These are phyloP conservation scores for Natrix natrix DNA, from an alignment of 2,797 vertebrate genomes.

Conservation along the genomic window DNA sequence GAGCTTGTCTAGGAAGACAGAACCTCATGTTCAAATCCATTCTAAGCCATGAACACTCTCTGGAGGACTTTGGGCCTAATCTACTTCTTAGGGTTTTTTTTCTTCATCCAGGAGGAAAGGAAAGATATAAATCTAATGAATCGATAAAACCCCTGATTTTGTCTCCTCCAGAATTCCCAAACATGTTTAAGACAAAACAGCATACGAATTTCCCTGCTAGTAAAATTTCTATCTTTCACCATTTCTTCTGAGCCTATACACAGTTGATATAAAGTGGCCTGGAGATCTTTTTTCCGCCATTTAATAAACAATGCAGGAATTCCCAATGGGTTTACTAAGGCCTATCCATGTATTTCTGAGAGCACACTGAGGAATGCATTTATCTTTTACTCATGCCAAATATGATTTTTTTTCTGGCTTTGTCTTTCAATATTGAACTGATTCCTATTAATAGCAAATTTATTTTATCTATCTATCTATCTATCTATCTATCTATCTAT, in stretches of 20 bases:
- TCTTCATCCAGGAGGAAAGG: not conserved
- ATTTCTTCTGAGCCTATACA: slow-evolving; percentile 28
- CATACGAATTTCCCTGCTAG: slow-evolving; percentile 42
- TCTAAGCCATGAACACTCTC: not conserved
- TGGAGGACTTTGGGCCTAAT: not conserved
- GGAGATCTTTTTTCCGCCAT: not conserved
- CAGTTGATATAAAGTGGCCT: slow-evolving; percentile 22
- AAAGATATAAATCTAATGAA: not conserved
- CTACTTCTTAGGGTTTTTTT: not conserved
- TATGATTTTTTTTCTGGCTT: slow-evolving; percentile 34
- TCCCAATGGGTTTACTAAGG: not conserved
- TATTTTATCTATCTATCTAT: slow-evolving; percentile 9
- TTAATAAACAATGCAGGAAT: slow-evolving; percentile 40
- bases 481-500: not conserved
- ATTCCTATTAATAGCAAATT: slow-evolving; percentile 35
- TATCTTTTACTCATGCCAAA: slow-evolving; percentile 22
- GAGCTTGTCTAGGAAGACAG: not conserved
- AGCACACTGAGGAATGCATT: not conserved
- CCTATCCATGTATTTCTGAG: slow-evolving; percentile 2
- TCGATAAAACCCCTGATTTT: slow-evolving; percentile 24
- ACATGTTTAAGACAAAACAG: slow-evolving; percentile 50
- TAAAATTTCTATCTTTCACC: slow-evolving; percentile 41
- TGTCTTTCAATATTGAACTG: slow-evolving; percentile 36
- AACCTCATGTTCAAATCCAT: not conserved
- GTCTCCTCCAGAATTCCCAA: slow-evolving; percentile 47